phyloP scores from a whole-genome alignment of 2,113 vertebrate species.

The Atlantisia rogersi region DNA sequence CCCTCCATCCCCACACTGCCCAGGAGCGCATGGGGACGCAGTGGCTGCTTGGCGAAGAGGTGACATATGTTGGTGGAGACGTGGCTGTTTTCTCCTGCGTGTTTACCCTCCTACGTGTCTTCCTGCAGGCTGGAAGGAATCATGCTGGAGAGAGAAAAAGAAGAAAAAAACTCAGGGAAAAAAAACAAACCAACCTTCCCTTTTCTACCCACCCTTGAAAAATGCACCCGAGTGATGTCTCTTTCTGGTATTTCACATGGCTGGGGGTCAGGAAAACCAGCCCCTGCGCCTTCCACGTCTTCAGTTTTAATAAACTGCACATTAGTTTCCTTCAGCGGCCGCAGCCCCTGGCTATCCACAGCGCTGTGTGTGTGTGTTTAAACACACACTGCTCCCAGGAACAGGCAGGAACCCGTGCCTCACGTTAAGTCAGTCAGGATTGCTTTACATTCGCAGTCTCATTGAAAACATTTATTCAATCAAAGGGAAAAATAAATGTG shows the following conservation, averaged over 20 bases:
- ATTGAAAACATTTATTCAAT: conserved; percentile 91
- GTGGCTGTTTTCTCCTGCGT: background rate
- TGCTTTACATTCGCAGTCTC: conserved; percentile 78
- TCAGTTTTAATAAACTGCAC: conserved; percentile 73
- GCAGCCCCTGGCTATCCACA: conserved; percentile 83
- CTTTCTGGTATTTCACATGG: conserved; percentile 68
- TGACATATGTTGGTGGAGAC: background rate
- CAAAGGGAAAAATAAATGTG: conserved; percentile 94
- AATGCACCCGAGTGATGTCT: conserved; percentile 30
- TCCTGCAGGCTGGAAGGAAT: background rate
- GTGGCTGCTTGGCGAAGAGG: background rate
- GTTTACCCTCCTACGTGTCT: conserved; percentile 1
- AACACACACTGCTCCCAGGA: conserved; percentile 90
- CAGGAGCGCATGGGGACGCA: accelerated
- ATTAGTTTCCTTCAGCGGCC: conserved; percentile 80
- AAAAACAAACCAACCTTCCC: background rate
- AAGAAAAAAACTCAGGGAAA: background rate
- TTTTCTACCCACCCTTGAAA: background rate
- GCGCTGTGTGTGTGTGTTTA: conserved; percentile 85
- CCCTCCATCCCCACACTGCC: accelerated
- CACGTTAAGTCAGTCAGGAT: conserved; percentile 75
- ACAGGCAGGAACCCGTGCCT: conserved; percentile 78
- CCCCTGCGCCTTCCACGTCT: conserved; percentile 47
- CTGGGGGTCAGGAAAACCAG: conserved; percentile 78
- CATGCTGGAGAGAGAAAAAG: conserved; percentile 12